Evolutionary conservation across 1,140 invertebrate species (phyloP), one percentile per base, ranked within the genome.

Genomic region (Laupala kohalensis): DNA sequence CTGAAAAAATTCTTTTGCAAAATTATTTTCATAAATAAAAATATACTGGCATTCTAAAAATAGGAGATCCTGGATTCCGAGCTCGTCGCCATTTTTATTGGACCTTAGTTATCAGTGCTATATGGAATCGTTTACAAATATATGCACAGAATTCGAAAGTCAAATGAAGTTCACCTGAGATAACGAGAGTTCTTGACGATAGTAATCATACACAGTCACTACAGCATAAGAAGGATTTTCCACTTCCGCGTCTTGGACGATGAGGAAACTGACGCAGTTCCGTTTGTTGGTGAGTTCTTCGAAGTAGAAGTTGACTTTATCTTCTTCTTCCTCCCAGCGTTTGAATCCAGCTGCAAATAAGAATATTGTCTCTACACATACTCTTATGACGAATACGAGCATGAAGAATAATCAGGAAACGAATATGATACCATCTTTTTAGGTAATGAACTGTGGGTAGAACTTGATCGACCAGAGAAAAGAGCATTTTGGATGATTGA

Each of bases 201-300:
- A 93, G 74, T 92, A 92, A 78, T 92, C 90, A 71, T 87, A 86
- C 5, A 87, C 78, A 66, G 77, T 78, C 23, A 86, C 79, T 25
- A 79, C 77, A 5, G 83, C 83, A 15, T 83, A 81, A 74, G 85
- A 82, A 53, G 82, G 79, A 70, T 82, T 76, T 19, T 81, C 79
- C 6, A 85, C 83, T 68, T 79, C 77, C 64, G 80, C 77, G 24
- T 80, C 78, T 65, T 83, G 79, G 65, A 80, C 78, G 6, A 84
- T 78, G 63, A 80, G 78, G 67, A 86, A 76, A 12, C 74, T 74
- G 37, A 86, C 78, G 74, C 84, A 85, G 6, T 78, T 78, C 29
- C 76, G 75, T 15, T 74, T 69, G 26, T 73, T 76, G 77, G 78
- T 72, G 5, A 78, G 63, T 76, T 82, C 72, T 67, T 84, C 80